These are phyloP conservation scores for Oryzias curvinotus DNA, from an alignment of 2,113 vertebrate genomes.

Conservation along the genomic window DNA sequence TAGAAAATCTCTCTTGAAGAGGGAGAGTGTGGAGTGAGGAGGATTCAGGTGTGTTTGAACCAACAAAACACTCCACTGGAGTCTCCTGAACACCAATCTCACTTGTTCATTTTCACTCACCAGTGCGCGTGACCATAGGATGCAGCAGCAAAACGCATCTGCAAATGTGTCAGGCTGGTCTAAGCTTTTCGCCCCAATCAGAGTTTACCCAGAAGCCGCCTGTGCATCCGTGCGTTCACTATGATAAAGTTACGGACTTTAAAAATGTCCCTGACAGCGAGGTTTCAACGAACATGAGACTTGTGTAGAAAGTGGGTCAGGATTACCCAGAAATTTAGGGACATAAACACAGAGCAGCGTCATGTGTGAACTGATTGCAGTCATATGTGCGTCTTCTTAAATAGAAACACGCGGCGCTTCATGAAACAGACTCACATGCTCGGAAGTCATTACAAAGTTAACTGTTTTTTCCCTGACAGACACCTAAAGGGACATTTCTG, in stretches of 20 bases:
- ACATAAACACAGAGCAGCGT: slow-evolving; percentile 16
- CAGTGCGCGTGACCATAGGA: neutral
- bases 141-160: neutral
- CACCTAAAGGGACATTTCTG: neutral
- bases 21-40: slow-evolving; percentile 22
- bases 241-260: neutral
- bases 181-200: neutral
- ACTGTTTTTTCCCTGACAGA: slow-evolving; percentile 17
- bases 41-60: slow-evolving; percentile 15
- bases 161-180: neutral
- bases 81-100: slow-evolving; percentile 5
- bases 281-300: slow-evolving; percentile 5
- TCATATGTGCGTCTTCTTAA: neutral
- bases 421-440: neutral
- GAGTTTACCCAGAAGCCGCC: neutral
- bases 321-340: slow-evolving; percentile 2
- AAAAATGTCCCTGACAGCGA: slow-evolving; percentile 12
- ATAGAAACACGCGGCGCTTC: neutral
- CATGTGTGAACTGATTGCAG: slow-evolving; percentile 11
- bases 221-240: neutral
- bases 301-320: slow-evolving; percentile 26
- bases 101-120: neutral
- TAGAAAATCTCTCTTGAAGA: neutral
- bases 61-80: slow-evolving; percentile 6
- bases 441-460: slow-evolving; percentile 30